Base-by-base conservation (phyloP, 2,888 invertebrate genomes). In the Amaurobius ferox region DNA sequence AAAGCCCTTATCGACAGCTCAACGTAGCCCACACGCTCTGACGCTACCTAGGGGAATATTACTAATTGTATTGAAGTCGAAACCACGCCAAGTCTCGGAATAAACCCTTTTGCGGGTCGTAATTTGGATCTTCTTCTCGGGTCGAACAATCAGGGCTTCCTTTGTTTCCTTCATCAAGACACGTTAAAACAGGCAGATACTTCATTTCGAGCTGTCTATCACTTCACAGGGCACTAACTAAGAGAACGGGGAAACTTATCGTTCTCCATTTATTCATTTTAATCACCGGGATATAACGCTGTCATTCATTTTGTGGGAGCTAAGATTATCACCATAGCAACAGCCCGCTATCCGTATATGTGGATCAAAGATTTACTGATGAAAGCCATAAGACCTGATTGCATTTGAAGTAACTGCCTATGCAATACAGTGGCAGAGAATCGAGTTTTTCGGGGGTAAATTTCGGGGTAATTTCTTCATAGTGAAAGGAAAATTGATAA, bases 331-430 rank as follows among this genome's bases (percentile, higher is more conserved):
- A 73, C 85, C 85, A 86, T 86, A 74, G 85, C 78, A 86, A 86
- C 85, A 78, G 78, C 73, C 40, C 30, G 71, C 71, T 76, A 23
- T 55, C 67, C 71, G 62, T 26, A 61, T 86, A 73, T 62, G 48
- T 73, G 85, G 85, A 86, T 86, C 78, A 79, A 86, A 86, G 85
- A 79, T 86, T 86, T 86, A 78, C 78, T 86, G 85, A 86, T 86
- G 77, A 83, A 83, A 77, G 72, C 64, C 55, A 83, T 83, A 72
- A 66, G 73, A 67, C 83, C 55, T 85, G 83, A 85, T 85, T 85
- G 77, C 72, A 71, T 78, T 77, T 62, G 62, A 16, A 67, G 67
- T 23, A 32, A 6, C 23, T 16, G 39, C 76, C 48, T 76, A 16
- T 48, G 70, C 44, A 68, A 40, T 29, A 39, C 26, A 3, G n/a